Conservation (phyloP, 1,140 invertebrate species). For the Trinorchestia longiramus region DNA sequence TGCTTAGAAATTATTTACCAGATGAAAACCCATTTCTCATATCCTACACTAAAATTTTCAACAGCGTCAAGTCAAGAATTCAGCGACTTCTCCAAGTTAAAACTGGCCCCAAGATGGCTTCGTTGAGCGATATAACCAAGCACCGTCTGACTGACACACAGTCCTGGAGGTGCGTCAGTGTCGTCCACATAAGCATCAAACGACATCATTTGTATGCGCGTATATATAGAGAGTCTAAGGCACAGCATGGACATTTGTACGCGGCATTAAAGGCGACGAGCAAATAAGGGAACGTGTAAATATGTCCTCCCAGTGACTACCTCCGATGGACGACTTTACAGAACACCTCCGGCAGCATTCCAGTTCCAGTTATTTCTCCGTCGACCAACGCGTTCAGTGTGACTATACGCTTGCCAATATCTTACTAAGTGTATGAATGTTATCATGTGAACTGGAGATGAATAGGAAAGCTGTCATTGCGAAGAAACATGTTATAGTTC, state of each 20-base stretch:
- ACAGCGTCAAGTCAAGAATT: not conserved
- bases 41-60: not conserved
- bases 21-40: too few species aligned
- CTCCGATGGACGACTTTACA: conserved; percentile 1
- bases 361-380: not conserved
- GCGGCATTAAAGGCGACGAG: not conserved
- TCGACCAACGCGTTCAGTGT: not conserved
- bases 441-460: not conserved
- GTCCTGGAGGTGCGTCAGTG: not conserved
- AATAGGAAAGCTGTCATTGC: not conserved
- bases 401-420: not conserved
- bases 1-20: too few species aligned
- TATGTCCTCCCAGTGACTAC: not conserved
- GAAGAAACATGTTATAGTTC: not conserved
- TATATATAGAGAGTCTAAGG: not conserved
- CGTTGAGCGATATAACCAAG: not conserved
- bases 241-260: not conserved
- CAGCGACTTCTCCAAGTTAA: not conserved
- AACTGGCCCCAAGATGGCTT: not conserved
- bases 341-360: not conserved
- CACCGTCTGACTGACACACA: not conserved
- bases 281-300: conserved; percentile 27
- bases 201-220: not conserved
- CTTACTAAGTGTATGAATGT: not conserved
- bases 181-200: not conserved